phyloP scores from a whole-genome alignment of 2,797 vertebrate species.

The Scomberomorus guttatus region DNA sequence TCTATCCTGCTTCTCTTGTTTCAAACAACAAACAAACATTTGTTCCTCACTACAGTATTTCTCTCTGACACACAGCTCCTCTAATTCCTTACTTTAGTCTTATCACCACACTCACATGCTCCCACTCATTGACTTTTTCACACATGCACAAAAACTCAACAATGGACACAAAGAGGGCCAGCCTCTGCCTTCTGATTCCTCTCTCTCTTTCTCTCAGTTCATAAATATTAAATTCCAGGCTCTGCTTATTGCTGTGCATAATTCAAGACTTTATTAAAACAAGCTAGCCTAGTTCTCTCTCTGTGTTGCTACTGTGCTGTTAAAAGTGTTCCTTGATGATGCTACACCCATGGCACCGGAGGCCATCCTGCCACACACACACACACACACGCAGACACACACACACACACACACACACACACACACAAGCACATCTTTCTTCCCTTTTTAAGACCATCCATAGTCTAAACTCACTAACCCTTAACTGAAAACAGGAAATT shows the following conservation, averaged over 20 bases:
- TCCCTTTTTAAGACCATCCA: too few species aligned
- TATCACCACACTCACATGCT: constrained; percentile 9
- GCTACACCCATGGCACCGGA: constrained; percentile 11
- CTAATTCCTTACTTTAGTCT: background rate
- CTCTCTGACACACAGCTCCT: constrained; percentile 19
- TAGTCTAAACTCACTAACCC: too few species aligned
- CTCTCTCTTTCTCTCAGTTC: constrained; percentile 44
- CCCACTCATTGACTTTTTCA: constrained; percentile 27
- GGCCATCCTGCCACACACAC: constrained; percentile 7
- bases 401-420: too few species aligned
- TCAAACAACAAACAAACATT: background rate
- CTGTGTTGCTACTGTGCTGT: constrained; percentile 22
- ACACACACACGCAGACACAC: background rate
- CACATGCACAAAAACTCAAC: constrained; percentile 21
- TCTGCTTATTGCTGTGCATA: constrained; percentile 75
- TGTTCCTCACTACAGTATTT: background rate
- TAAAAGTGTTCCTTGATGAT: constrained; percentile 45
- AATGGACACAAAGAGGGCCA: constrained; percentile 29
- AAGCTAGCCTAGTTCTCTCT: constrained; percentile 44
- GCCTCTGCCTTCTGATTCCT: constrained; percentile 28
- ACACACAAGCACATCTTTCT: too few species aligned
- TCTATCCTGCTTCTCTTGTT: background rate
- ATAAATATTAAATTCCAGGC: constrained; percentile 75
- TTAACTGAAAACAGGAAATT: too few species aligned
- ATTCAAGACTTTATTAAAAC: constrained; percentile 79